Evolutionary conservation across 1,140 invertebrate genomes (phyloP).

Genomic region (Prorops nasuta): DNA sequence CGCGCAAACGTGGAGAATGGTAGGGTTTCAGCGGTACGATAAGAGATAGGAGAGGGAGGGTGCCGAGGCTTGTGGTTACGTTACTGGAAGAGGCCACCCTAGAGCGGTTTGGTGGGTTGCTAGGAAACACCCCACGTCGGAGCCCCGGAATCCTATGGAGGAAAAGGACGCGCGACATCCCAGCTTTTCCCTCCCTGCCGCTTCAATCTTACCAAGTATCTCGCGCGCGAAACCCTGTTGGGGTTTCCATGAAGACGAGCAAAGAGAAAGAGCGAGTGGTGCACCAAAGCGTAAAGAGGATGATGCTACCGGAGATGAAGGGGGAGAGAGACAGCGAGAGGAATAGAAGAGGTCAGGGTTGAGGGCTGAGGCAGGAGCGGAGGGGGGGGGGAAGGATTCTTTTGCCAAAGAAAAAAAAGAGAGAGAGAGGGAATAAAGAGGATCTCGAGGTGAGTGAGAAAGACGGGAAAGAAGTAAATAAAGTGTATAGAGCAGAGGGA

Average conservation of each 20-base stretch:
- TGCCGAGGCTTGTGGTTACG: constrained; percentile 24
- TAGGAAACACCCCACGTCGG: constrained; percentile 44
- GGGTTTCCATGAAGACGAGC: constrained; percentile 12
- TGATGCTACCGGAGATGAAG: background rate
- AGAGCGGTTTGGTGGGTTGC: constrained; percentile 40
- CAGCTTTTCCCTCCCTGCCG: constrained; percentile 4
- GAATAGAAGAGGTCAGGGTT: constrained; percentile 10
- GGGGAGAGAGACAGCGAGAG: constrained; percentile 2
- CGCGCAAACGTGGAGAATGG: too few relatives aligned
- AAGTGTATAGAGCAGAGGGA: too few relatives aligned
- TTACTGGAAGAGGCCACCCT: constrained; percentile 34
- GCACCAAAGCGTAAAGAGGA: background rate
- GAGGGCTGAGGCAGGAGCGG: constrained; percentile 3
- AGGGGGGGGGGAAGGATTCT: constrained; percentile 3
- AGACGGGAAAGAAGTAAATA: too few relatives aligned
- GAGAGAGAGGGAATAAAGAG: background rate
- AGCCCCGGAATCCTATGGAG: constrained; percentile 17
- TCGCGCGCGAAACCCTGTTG: constrained; percentile 22
- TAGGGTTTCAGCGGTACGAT: too few relatives aligned
- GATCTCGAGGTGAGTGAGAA: too few relatives aligned
- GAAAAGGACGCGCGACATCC: background rate
- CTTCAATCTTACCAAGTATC: constrained; percentile 24
- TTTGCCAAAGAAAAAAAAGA: too few relatives aligned
- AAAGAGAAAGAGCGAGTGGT: constrained; percentile 11
- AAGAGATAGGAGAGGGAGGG: too few relatives aligned